Conservation (phyloP, 2,888 invertebrate genomes). For the Calliphora vomitoria region DNA sequence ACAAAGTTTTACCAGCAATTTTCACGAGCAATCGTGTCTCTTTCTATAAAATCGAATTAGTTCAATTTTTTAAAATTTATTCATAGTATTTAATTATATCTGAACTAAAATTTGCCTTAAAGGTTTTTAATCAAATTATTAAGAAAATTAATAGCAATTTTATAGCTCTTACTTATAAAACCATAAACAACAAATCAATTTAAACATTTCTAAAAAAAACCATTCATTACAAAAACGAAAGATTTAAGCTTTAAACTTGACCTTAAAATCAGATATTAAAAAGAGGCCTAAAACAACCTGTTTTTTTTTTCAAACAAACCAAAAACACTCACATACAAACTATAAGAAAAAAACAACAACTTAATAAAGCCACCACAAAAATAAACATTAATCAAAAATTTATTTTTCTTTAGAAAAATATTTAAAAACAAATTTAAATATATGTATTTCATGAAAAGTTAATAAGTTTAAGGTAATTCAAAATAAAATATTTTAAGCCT, state of each 20-base stretch:
- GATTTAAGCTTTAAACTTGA: slow-evolving; percentile 44
- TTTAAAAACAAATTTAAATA: neutral
- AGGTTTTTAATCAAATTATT: neutral
- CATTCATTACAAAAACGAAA: neutral
- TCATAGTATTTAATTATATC: neutral
- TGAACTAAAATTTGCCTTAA: neutral
- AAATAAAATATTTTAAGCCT: slow-evolving; percentile 1
- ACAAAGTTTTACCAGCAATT: no score
- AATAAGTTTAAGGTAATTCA: neutral
- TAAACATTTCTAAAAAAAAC: neutral
- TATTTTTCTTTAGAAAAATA: neutral
- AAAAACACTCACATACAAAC: no score
- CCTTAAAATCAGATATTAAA: neutral
- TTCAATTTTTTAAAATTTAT: no score
- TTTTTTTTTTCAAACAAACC: no score
- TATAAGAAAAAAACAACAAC: neutral
- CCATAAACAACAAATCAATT: neutral
- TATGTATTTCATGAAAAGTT: neutral
- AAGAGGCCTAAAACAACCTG: slow-evolving; percentile 5
- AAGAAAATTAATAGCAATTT: neutral
- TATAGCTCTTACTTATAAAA: neutral
- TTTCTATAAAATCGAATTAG: no score
- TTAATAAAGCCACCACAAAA: slow-evolving; percentile 10
- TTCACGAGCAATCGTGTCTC: no score
- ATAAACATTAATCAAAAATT: neutral